phyloP scores from a whole-genome alignment of 37 sponge, comb jelly and placozoan species.

The Theonella swinhoei region DNA sequence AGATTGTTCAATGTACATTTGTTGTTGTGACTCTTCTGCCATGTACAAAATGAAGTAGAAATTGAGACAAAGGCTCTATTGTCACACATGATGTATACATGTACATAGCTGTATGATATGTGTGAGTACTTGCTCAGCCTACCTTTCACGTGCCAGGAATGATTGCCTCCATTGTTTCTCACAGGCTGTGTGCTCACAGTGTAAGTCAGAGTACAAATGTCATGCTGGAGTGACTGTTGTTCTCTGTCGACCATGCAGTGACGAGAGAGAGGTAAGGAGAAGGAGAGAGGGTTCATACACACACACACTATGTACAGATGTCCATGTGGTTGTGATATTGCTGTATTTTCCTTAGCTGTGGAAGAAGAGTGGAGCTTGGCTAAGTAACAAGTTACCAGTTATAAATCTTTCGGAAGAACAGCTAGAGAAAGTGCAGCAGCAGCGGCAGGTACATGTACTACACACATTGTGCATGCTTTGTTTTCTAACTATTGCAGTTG shows the following conservation, averaged over 20 bases:
- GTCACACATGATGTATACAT: too few species aligned
- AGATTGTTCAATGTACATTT: too few species aligned
- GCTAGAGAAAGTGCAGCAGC: slow-evolving; percentile 21
- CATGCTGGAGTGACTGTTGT: background rate
- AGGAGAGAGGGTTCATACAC: too few species aligned
- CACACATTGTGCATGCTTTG: too few species aligned
- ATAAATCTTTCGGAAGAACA: slow-evolving; percentile 13
- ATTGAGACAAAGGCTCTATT: too few species aligned
- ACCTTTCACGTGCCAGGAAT: too few species aligned
- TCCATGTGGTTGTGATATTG: background rate
- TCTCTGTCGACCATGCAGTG: slow-evolving; percentile 32
- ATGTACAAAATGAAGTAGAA: too few species aligned
- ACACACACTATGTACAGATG: background rate
- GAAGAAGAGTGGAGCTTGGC: slow-evolving; percentile 56
- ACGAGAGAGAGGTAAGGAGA: slow-evolving; percentile 29
- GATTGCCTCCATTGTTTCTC: too few species aligned
- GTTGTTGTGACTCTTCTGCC: too few species aligned
- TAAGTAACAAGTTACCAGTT: slow-evolving; percentile 17
- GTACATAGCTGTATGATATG: too few species aligned
- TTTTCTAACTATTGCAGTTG: too few species aligned
- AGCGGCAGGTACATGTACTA: slow-evolving; percentile 12
- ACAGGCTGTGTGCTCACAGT: slow-evolving; percentile 36
- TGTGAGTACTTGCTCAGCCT: too few species aligned
- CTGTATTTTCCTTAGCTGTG: slow-evolving; percentile 14
- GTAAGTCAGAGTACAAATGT: background rate